Conservation (phyloP, 2,888 invertebrate species). For the Elgonia sp. region DNA sequence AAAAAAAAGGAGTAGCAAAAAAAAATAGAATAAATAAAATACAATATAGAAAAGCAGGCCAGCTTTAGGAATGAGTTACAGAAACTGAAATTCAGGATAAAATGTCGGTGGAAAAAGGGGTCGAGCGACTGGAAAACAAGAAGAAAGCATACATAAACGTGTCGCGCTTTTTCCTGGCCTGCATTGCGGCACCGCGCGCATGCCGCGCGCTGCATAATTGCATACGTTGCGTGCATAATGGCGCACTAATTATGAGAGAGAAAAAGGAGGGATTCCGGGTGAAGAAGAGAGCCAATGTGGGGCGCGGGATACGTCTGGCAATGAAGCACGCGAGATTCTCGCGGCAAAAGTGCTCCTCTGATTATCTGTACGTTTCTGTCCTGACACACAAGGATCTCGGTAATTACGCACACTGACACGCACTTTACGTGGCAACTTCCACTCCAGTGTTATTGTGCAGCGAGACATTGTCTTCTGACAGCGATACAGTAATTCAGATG, state of each 20-base stretch:
- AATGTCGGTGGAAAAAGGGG: constrained; percentile 10
- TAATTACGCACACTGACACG: constrained; percentile 57
- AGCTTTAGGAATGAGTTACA: constrained; percentile 5
- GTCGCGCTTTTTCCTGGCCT: constrained; percentile 50
- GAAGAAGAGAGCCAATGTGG: constrained; percentile 76
- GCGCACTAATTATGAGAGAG: constrained; percentile 81
- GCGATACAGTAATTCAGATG: background rate
- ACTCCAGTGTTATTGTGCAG: background rate
- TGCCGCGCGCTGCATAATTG: constrained; percentile 78
- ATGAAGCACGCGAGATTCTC: constrained; percentile 76
- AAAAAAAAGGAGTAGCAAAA: background rate
- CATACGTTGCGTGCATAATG: constrained; percentile 76
- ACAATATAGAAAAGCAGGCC: too few relatives aligned
- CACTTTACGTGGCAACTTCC: background rate
- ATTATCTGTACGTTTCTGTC: constrained; percentile 57
- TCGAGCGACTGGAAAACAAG: constrained; percentile 4
- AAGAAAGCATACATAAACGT: constrained; percentile 10
- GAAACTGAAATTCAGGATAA: constrained; percentile 8
- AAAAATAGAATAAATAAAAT: too few relatives aligned
- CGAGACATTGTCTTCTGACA: background rate
- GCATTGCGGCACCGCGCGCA: constrained; percentile 61
- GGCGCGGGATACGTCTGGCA: constrained; percentile 58
- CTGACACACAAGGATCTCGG: constrained; percentile 41
- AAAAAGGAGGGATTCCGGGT: constrained; percentile 58
- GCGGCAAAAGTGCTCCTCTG: constrained; percentile 55